These are phyloP conservation scores for Ptychochromis oligacanthus DNA, from an alignment of 2,113 vertebrate species.

Conservation along the genomic window DNA sequence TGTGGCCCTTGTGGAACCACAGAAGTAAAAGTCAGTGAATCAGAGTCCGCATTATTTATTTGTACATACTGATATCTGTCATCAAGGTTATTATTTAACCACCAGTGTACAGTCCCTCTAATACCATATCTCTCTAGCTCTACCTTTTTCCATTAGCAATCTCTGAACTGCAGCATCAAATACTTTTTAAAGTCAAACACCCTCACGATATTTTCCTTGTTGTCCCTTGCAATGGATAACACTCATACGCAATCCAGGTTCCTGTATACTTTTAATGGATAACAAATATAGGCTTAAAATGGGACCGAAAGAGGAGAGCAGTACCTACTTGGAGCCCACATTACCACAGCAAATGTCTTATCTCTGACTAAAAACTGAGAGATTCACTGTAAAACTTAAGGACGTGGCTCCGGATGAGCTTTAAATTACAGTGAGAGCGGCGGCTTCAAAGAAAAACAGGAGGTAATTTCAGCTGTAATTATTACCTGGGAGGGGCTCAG, in stretches of 20 bases:
- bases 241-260: neutral
- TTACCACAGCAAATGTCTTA: neutral
- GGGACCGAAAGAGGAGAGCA: neutral
- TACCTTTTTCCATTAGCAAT: neutral
- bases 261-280: neutral
- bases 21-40: neutral
- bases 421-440: neutral
- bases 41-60: neutral
- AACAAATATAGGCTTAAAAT: neutral
- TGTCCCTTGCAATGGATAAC: too few species aligned
- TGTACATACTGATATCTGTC: neutral
- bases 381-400: neutral
- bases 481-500: neutral
- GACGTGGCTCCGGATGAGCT: neutral
- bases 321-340: neutral
- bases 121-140: neutral
- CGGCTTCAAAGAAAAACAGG: neutral
- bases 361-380: neutral
- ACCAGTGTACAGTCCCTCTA: too few species aligned
- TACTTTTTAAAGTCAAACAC: too few species aligned
- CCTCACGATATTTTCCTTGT: too few species aligned
- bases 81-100: neutral
- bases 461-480: constrained; percentile 16
- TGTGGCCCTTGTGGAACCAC: neutral
- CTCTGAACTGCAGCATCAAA: neutral